A percentile compares a stretch with the other conserved stretches of the same genome.
phyloP scores from a whole-genome alignment of 1,140 invertebrate species.

The Cydia fagiglandana region DNA sequence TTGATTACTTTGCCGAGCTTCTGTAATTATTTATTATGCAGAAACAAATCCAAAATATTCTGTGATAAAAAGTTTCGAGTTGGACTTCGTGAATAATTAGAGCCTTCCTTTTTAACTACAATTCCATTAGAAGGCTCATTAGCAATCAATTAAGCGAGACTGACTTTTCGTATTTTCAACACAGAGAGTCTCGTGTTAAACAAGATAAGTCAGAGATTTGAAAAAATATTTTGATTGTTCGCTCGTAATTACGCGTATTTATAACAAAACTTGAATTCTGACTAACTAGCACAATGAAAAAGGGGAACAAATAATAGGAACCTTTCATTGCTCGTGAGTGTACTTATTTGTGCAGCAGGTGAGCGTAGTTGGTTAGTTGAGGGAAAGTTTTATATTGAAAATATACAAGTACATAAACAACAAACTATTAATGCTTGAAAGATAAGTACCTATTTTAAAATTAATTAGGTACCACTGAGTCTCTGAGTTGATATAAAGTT shows the following conservation, averaged over 20 bases:
- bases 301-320: not conserved
- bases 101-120: not conserved
- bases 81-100: constrained; percentile 22
- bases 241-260: too few species aligned
- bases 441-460: not conserved
- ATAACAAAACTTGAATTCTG: too few species aligned
- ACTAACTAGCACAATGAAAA: not conserved
- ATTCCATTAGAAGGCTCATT: constrained; percentile 27
- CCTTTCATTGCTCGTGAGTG: too few species aligned
- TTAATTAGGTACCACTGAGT: too few species aligned
- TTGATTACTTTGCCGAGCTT: constrained; percentile 6
- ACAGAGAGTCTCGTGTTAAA: not conserved
- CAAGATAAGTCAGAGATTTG: not conserved
- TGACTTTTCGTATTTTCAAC: constrained; percentile 5
- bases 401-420: not conserved
- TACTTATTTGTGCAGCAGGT: not conserved
- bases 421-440: not conserved
- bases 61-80: constrained; percentile 13
- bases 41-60: constrained; percentile 12
- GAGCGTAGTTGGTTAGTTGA: not conserved
- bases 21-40: constrained; percentile 20
- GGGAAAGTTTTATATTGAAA: not conserved
- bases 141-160: constrained; percentile 20
- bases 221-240: too few species aligned
- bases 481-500: too few species aligned